Base-by-base conservation (phyloP, 2,888 invertebrate species). In the Tiliacea citrago region DNA sequence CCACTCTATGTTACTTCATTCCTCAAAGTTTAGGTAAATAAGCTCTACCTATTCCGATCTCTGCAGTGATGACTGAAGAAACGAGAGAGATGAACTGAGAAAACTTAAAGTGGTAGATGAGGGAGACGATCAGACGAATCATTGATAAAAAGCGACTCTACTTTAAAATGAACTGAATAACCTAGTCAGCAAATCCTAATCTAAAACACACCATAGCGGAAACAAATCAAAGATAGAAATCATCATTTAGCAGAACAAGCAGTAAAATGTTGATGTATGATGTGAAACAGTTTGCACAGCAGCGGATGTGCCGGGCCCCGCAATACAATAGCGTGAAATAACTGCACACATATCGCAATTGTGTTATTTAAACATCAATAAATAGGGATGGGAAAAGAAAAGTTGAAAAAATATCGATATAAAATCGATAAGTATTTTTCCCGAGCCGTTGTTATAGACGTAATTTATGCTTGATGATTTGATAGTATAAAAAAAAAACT, bases 301-400 rank as follows among this genome's bases (percentile, higher is more conserved):
- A 67, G 63, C 81, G 82, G 85, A 72, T 82, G 83, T 73, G 60
- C 29, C 58, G 49, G 80, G 57, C 55, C 75, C 57, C 81, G 0
- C 69, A 55, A 12, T 45, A 81, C 81, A 84, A 81, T 84, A 61
- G 84, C 75, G 68, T 80, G 75, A 68, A 81, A 68, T 84, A 60
- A 57, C 51, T 67, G 75, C 68, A 75, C 81, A 73, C 79, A 45
- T 57, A 79, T 81, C 29, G 57, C 62, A 45, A 61, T 62, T 53
- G 69, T 78, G 67, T 83, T 79, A 57, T 68, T 61, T 53, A 73
- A 83, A 79, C 57, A 65, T 24, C 24, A 29, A 29, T 13, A 57
- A 51, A 70, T 55, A 79, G 47, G 16, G 2, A 13, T 45, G 71
- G 13, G 72, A 68, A 58, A 71, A 21, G 18, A 16, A 29, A n/a